Evolutionary conservation across 2,113 vertebrate genomes (phyloP), one percentile per base, ranked within the genome.

Genomic region (Pelodiscus sinensis): DNA sequence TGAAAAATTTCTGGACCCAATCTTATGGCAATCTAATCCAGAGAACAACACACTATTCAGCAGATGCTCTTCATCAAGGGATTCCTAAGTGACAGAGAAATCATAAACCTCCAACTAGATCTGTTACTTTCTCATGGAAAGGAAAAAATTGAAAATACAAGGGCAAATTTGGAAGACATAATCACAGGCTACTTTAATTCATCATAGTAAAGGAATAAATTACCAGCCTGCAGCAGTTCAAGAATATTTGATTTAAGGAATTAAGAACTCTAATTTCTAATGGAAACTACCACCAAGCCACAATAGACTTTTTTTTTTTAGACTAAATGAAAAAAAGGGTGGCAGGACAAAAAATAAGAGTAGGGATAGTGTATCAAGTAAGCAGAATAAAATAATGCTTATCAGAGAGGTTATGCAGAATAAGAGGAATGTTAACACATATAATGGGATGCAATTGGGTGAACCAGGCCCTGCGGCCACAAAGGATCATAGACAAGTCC

Each of bases 141-240:
- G 10, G 19, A n/a, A 79, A 18, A 8, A 22, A 44, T 55, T 54
- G 27, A 79, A 31, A 12, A 7, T 77, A 84, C 90, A 44, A 65
- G 62, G 56, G 6, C 25, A 84, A 21, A 2, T 71, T 2, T 1
- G 19, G 58, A 55, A 54, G 16, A 11, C 29, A 25, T 3, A 11
- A 6, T 60, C 14, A 75, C 27, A 84, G 5, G 21, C 38, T 9
- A 82, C 29, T 10, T 65, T 55, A 89, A 88, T 92, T 75, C 11
- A 81, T 18, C 16, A 68, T 68, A n/a, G 31, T 68, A 2, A 3
- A 44, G 2, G 80, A 86, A 6, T 24, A 56, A 10, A 27, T 54
- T 0, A 62, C 60, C 60, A 31, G 60, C 15, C 13, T 80, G 1
- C 0, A 1, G 65, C 22, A 90, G 68, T 29, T 50, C 15, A 27